Percentiles rank a stretch among this genome's conserved stretches.
Conservation (phyloP, 2,797 vertebrate genomes). For the Coregonus ussuriensis region DNA sequence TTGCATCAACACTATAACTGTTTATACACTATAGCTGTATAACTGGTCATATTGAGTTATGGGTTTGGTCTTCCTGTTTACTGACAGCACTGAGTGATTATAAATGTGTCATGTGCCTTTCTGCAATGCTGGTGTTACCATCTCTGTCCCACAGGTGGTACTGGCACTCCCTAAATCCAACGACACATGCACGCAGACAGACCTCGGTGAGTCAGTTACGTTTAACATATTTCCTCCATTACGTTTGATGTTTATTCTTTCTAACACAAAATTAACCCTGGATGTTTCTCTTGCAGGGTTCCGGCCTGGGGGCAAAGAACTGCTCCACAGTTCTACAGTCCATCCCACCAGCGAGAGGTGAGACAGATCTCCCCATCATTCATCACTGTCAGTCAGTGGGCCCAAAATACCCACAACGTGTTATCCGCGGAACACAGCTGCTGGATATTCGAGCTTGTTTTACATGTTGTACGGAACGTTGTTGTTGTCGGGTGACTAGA, state of each 20-base stretch:
- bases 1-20: not conserved
- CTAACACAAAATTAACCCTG: conserved; percentile 2
- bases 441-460: conserved; percentile 49
- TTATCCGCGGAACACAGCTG: conserved; percentile 42
- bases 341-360: conserved; percentile 79
- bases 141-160: conserved; percentile 82
- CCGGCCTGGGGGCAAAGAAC: conserved; percentile 88
- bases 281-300: conserved; percentile 77
- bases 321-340: conserved; percentile 87
- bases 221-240: conserved; percentile 11
- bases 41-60: not conserved
- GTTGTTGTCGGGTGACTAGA: conserved; percentile 44
- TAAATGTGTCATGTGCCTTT: not conserved
- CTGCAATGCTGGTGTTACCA: conserved; percentile 14
- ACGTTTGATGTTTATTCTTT: conserved; percentile 11
- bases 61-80: not conserved
- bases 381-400: conserved; percentile 39
- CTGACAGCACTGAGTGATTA: not conserved
- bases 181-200: conserved; percentile 86
- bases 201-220: conserved; percentile 80
- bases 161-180: conserved; percentile 86
- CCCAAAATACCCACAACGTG: conserved; percentile 61
- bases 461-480: conserved; percentile 26
- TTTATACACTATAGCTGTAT: not conserved
- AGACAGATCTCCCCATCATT: conserved; percentile 55